Evolutionary conservation across 1,140 invertebrate species (phyloP).

Genomic region (Diprion similis): DNA sequence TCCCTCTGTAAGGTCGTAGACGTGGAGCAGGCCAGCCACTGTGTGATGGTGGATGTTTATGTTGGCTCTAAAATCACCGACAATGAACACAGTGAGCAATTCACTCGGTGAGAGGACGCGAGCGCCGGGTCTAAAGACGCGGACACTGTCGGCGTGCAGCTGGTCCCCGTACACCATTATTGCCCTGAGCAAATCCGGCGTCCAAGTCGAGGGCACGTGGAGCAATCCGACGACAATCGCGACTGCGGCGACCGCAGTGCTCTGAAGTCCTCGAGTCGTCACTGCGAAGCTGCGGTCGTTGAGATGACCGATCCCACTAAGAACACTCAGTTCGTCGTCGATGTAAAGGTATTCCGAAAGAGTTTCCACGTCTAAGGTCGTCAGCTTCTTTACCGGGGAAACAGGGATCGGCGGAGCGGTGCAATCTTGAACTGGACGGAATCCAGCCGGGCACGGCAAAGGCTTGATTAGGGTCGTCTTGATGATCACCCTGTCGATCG

Average conservation of each 20-base stretch:
- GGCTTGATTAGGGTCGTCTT: conserved; percentile 42
- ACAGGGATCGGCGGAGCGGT: conserved; percentile 27
- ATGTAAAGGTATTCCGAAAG: conserved; percentile 32
- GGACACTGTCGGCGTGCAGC: conserved; percentile 39
- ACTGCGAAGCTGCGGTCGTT: conserved; percentile 28
- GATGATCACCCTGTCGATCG: conserved; percentile 43
- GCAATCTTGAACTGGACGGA: conserved; percentile 37
- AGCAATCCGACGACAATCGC: conserved; percentile 42
- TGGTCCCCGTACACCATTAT: conserved; percentile 42
- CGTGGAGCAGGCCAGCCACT: conserved; percentile 35
- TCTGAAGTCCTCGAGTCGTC: conserved; percentile 41
- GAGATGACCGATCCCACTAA: conserved; percentile 41
- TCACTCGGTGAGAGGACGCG: conserved; percentile 44
- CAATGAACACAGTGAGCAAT: conserved; percentile 41
- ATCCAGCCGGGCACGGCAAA: conserved; percentile 44
- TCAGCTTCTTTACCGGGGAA: conserved; percentile 25
- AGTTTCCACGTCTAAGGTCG: conserved; percentile 33
- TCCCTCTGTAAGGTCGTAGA: conserved; percentile 26
- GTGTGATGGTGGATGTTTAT: conserved; percentile 40
- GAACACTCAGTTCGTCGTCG: conserved; percentile 38
- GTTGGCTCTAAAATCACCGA: conserved; percentile 41
- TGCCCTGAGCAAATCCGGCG: conserved; percentile 39
- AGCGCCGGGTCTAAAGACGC: conserved; percentile 30
- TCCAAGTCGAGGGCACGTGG: conserved; percentile 50
- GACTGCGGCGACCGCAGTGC: conserved; percentile 47